These are phyloP conservation scores for Hypothenemus hampei DNA, from an alignment of 1,140 invertebrate genomes.

Conservation along the genomic window DNA sequence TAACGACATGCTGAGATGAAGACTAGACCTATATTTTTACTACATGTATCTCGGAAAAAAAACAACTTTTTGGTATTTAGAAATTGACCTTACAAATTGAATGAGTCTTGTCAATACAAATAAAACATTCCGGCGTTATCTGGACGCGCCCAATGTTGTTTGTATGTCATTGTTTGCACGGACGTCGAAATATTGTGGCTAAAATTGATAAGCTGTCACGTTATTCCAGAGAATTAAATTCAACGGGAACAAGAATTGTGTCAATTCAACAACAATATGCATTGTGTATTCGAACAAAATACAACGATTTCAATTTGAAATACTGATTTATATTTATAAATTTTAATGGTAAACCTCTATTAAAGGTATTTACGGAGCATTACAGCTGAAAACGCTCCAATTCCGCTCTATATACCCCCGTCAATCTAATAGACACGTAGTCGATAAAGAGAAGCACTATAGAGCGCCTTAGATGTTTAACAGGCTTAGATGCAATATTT, in stretches of 20 bases:
- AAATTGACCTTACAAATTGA: no score
- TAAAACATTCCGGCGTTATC: no score
- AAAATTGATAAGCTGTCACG: slow-evolving; percentile 6
- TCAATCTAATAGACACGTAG: not conserved
- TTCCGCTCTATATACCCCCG: not conserved
- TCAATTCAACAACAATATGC: not conserved
- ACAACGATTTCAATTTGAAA: not conserved
- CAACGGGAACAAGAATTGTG: not conserved
- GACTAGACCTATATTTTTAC: no score
- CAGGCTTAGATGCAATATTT: not conserved
- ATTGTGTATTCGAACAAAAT: not conserved
- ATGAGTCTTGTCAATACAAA: no score
- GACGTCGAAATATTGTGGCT: no score
- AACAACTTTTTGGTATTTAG: no score
- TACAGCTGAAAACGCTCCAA: not conserved
- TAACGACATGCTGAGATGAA: no score
- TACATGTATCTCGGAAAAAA: no score
- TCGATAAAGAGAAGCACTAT: not conserved
- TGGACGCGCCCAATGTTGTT: no score
- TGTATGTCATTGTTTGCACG: no score
- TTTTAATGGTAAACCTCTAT: not conserved
- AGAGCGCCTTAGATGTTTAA: not conserved
- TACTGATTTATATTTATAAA: not conserved
- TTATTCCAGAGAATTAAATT: not conserved
- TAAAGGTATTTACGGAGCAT: not conserved